Percentiles rank a stretch among this genome's conserved stretches.
Evolutionary conservation across 1,140 invertebrate genomes (phyloP).

Genomic region (Coenobita brevimanus): DNA sequence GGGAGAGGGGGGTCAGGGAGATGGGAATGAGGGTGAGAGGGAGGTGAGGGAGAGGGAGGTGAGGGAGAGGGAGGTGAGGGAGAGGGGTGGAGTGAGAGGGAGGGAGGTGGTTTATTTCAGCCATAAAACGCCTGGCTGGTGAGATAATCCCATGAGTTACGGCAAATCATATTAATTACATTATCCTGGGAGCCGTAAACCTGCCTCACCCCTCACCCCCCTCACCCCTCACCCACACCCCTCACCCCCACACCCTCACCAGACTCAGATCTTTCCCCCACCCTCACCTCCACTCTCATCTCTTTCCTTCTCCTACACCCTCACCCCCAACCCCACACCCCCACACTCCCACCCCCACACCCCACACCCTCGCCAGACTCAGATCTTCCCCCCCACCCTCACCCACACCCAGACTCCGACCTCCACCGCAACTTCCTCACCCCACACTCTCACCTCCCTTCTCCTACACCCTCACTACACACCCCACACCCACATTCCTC

Average conservation of each 20-base stretch:
- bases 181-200: slow-evolving; percentile 10
- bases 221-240: neutral
- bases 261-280: neutral
- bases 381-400: too few relatives aligned
- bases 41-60: neutral
- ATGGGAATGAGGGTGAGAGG: too few relatives aligned
- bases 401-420: too few relatives aligned
- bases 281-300: too few relatives aligned
- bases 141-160: slow-evolving; percentile 47
- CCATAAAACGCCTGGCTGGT: slow-evolving; percentile 45
- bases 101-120: slow-evolving; percentile 23
- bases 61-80: too few relatives aligned
- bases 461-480: too few relatives aligned
- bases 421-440: too few relatives aligned
- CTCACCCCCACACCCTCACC: neutral
- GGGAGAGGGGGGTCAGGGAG: neutral
- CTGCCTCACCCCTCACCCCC: neutral
- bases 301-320: too few relatives aligned
- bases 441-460: too few relatives aligned
- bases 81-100: neutral
- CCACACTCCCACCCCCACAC: too few relatives aligned
- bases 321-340: neutral
- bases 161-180: slow-evolving; percentile 57
- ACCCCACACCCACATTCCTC: too few relatives aligned
- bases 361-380: too few relatives aligned